Evolutionary conservation across 2,797 vertebrate genomes (phyloP), one percentile per base, ranked within the genome.

Genomic region (Chromobotia macracanthus): DNA sequence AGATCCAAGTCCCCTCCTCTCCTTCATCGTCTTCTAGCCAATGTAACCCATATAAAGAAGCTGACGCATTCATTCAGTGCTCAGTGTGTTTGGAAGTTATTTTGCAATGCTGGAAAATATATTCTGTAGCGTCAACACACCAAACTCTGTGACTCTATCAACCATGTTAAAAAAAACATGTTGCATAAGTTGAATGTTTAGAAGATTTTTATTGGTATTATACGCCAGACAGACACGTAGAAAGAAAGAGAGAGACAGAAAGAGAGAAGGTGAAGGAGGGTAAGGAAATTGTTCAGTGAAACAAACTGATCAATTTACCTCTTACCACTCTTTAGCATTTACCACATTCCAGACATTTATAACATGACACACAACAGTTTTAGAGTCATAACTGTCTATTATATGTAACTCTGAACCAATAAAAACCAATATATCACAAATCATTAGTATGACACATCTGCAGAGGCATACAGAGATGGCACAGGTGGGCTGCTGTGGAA

Each of bases 381-480:
- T 28, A 4, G 28, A 28, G 28, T 28, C 28, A 28, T 28, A 28
- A 28, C 28, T 28, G 28, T 28, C 28, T 28, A 28, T 1, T 4
- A 28, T 28, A 28, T 28, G 28, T 28, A 28, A 28, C 28, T 28
- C 28, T 19, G 3, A 73, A 9, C 16, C 23, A 12, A 51, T 73
- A 31, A 28, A 10, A 61, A 9, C 23, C 28, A 28, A 28, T 28
- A 28, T 28, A 28, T 28, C 28, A 28, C n/a, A 13, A 21, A 41
- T 12, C 2, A 28, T 31, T 19, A 11, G 8, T 6, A 16, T 3
- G 51, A 67, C 50, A 44, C 35, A 61, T 61, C 13, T 61, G 58
- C 21, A 60, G 15, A 56, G 55, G 28, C 93, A 38, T 35, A 50
- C 16, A 69, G n/a, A 38, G 41, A 50, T 55, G 11, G 13, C n/a